A percentile compares a stretch with the other conserved stretches of the same genome.
phyloP scores from a whole-genome alignment of 2,797 vertebrate genomes.

The Aplochiton taeniatus region DNA sequence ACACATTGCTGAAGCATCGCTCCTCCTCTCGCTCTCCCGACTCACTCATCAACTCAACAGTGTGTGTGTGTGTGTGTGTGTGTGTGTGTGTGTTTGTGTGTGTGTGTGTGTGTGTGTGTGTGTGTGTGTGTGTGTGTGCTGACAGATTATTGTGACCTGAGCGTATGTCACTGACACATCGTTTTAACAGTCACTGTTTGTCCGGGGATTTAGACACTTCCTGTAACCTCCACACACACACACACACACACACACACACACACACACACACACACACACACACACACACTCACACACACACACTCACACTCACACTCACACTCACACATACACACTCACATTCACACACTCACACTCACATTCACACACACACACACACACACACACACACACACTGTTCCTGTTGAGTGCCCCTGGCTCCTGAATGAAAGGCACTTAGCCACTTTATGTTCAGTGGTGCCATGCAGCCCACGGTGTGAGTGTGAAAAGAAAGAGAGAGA shows the following conservation, averaged over 20 bases:
- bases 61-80: not conserved
- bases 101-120: not conserved
- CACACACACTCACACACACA: not conserved
- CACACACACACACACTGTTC: not conserved
- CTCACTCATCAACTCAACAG: not conserved
- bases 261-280: not conserved
- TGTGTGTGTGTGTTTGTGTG: not conserved
- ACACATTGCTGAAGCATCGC: not conserved
- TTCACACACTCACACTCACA: too few relatives aligned
- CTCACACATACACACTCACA: not conserved
- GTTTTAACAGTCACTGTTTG: slow-evolving; percentile 5
- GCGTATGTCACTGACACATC: slow-evolving; percentile 12
- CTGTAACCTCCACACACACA: slow-evolving; percentile 35
- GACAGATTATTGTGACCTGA: slow-evolving; percentile 15
- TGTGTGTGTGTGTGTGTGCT: not conserved
- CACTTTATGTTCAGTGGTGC: too few relatives aligned
- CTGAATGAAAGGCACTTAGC: too few relatives aligned
- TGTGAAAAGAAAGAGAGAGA: not conserved
- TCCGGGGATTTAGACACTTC: not conserved
- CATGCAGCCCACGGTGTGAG: not conserved
- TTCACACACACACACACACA: too few relatives aligned
- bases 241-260: slow-evolving; percentile 14
- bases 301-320: not conserved
- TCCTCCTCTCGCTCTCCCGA: slow-evolving; percentile 3
- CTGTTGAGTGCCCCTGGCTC: too few relatives aligned